Percentiles rank a stretch among this genome's conserved stretches.
Conservation (phyloP, 2,113 vertebrate genomes). For the Cyprinus carpio region DNA sequence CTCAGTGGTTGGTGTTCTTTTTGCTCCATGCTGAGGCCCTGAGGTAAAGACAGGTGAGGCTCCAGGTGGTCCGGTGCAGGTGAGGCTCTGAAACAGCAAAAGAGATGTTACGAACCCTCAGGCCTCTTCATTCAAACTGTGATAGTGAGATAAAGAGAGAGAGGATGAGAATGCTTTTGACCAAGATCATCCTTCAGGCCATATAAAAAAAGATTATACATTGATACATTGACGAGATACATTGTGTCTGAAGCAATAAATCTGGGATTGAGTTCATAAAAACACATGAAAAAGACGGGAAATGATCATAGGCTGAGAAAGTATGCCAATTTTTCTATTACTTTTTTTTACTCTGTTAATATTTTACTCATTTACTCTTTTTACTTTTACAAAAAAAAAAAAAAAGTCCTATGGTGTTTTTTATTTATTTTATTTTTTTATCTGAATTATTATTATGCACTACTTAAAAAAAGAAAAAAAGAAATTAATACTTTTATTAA, state of each 20-base stretch:
- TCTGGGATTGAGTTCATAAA: not conserved
- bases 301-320: not conserved
- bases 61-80: conserved; percentile 58
- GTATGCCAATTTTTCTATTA: too few relatives aligned
- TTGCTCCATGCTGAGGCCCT: conserved; percentile 5
- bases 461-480: too few relatives aligned
- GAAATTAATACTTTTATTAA: too few relatives aligned
- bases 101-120: conserved; percentile 27
- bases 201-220: not conserved
- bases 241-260: not conserved
- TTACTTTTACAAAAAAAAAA: too few relatives aligned
- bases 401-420: too few relatives aligned
- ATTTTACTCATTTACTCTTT: too few relatives aligned
- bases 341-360: too few relatives aligned
- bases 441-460: too few relatives aligned
- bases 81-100: conserved; percentile 56
- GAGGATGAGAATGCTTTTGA: conserved; percentile 23
- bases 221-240: not conserved
- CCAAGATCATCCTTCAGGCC: conserved; percentile 4
- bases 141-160: not conserved
- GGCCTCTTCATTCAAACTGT: conserved; percentile 37
- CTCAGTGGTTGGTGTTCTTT: not conserved
- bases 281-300: not conserved
- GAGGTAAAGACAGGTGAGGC: conserved; percentile 1
- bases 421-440: too few relatives aligned